Evolutionary conservation across 2,113 vertebrate genomes (phyloP).

Genomic region (Barbus barbus): DNA sequence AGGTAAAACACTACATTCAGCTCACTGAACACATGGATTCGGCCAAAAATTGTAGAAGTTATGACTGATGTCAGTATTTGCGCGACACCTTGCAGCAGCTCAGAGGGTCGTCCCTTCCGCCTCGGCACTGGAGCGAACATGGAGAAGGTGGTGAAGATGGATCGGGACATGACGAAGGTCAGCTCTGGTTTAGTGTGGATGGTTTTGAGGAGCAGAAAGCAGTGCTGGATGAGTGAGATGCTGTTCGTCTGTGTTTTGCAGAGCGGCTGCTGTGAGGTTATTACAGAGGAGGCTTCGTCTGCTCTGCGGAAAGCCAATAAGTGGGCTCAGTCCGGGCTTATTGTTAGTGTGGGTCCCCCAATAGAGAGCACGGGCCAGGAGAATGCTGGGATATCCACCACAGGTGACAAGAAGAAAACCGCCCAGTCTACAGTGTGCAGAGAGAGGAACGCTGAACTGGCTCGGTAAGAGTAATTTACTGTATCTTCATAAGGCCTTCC

Average conservation of each 20-base stretch:
- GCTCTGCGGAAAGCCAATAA: conserved; percentile 95
- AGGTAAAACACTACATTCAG: conserved; percentile 76
- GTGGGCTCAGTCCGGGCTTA: conserved; percentile 97
- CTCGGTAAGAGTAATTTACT: conserved; percentile 75
- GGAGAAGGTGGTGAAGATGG: conserved; percentile 99
- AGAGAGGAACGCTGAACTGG: conserved; percentile 93
- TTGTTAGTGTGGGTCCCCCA: conserved; percentile 93
- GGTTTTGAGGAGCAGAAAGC: neutral
- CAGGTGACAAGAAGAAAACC: conserved; percentile 95
- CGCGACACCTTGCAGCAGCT: conserved; percentile 81
- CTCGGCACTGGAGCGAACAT: conserved; percentile 97
- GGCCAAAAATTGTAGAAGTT: neutral
- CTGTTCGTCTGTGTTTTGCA: conserved; percentile 53
- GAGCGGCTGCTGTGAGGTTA: conserved; percentile 94
- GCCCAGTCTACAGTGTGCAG: conserved; percentile 93
- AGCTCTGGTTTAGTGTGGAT: neutral
- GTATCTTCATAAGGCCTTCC: too few species aligned
- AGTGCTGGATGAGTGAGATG: neutral
- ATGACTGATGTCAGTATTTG: neutral
- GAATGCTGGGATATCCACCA: conserved; percentile 81
- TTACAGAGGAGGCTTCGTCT: conserved; percentile 92
- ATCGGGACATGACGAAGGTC: conserved; percentile 98
- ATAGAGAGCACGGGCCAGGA: conserved; percentile 84
- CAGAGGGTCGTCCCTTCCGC: conserved; percentile 95
- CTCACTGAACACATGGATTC: too few species aligned